A percentile compares a stretch with the other conserved stretches of the same genome.
Evolutionary conservation across 64 coral and sea anemone genomes (phyloP).

Genomic region (Exaiptasia diaphana): DNA sequence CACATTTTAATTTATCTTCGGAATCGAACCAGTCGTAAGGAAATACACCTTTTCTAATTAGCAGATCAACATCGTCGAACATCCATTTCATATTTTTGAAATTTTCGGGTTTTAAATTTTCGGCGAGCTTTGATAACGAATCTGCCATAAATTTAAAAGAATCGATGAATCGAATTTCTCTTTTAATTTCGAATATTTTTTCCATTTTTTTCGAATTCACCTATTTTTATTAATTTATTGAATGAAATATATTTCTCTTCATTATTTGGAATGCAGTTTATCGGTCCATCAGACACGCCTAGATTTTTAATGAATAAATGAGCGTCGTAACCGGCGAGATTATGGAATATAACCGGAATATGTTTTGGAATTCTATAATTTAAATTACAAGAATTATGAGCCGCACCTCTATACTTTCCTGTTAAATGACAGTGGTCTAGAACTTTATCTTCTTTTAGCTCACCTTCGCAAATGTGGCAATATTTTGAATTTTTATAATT

Average conservation of each 20-base stretch:
- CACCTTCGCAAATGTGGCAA: too few relatives aligned
- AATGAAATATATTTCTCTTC: constrained; percentile 39
- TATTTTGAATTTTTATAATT: too few relatives aligned
- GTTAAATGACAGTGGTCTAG: constrained; percentile 20
- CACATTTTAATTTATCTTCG: background rate
- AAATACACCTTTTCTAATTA: constrained; percentile 17
- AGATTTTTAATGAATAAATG: constrained; percentile 47
- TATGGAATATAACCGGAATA: constrained; percentile 1
- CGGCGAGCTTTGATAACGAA: constrained; percentile 27
- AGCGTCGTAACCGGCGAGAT: constrained; percentile 5
- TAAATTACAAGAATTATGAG: constrained; percentile 22
- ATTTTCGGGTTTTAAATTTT: too few relatives aligned
- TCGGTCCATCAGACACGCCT: background rate
- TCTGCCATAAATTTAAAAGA: constrained; percentile 24
- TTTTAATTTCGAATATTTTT: background rate
- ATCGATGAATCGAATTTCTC: constrained; percentile 24
- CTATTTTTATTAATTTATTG: constrained; percentile 1
- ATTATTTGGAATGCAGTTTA: constrained; percentile 38
- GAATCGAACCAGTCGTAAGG: constrained; percentile 18
- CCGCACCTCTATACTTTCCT: constrained; percentile 28
- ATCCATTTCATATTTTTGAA: too few relatives aligned
- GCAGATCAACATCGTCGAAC: too few relatives aligned
- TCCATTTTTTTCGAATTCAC: constrained; percentile 1
- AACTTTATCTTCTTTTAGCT: background rate
- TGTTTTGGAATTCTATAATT: constrained; percentile 12